Conservation (phyloP, 2,888 invertebrate genomes). For the Rhaphigaster nebulosa region DNA sequence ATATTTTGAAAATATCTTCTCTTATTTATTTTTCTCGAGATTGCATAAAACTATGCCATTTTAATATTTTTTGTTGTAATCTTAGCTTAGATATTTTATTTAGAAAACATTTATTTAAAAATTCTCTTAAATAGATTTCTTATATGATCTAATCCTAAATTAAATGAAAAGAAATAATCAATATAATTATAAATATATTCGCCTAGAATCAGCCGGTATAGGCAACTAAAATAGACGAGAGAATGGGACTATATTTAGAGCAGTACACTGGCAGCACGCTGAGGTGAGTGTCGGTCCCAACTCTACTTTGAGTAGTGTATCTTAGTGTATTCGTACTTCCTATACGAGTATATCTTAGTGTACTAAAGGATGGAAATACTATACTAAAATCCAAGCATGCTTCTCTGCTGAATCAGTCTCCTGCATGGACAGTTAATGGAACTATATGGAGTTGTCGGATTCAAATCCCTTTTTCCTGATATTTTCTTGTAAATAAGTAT, state of each 20-base stretch:
- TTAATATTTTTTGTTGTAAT: too few species aligned
- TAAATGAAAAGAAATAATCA: neutral
- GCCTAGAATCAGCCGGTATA: slow-evolving; percentile 9
- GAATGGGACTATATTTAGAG: slow-evolving; percentile 15
- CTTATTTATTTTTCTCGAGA: too few species aligned
- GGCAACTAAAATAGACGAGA: slow-evolving; percentile 1
- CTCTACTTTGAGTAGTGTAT: neutral
- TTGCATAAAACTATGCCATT: too few species aligned
- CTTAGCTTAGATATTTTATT: neutral
- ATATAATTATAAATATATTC: slow-evolving; percentile 3
- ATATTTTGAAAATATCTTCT: too few species aligned
- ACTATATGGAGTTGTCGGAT: neutral
- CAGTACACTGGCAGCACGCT: neutral
- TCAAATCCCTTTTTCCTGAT: neutral
- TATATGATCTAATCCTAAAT: neutral
- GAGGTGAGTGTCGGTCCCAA: neutral
- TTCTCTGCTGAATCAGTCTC: neutral
- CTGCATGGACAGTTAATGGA: neutral
- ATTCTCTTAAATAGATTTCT: too few species aligned
- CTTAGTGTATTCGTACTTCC: neutral
- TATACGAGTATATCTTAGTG: neutral
- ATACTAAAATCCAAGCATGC: neutral
- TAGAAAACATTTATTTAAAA: neutral
- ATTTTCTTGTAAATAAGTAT: neutral
- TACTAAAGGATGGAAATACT: neutral